These are phyloP conservation scores for Otus sunia DNA, from an alignment of 2,113 vertebrate genomes.

Conservation along the genomic window DNA sequence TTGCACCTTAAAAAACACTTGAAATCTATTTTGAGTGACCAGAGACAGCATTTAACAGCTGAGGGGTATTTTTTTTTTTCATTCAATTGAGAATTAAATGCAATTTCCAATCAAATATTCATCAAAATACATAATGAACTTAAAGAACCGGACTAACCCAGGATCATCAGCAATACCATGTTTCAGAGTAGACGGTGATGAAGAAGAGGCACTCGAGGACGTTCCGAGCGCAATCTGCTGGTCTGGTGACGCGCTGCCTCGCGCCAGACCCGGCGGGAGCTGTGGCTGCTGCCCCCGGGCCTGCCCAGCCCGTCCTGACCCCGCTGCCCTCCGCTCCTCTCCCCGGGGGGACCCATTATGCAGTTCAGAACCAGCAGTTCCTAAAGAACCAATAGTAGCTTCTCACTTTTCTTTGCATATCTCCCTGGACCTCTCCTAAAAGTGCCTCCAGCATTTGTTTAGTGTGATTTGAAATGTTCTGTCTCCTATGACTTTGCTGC, in stretches of 20 bases:
- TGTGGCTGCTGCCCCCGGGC: neutral
- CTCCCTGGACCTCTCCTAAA: slow-evolving; percentile 21
- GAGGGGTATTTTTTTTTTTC: too few species aligned
- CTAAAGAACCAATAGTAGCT: neutral
- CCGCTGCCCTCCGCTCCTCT: neutral
- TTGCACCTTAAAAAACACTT: neutral
- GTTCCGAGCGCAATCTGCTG: neutral
- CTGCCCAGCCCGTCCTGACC: rapidly evolving
- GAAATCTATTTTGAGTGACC: neutral
- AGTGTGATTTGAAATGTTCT: neutral
- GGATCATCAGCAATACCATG: rapidly evolving
- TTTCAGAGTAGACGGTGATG: neutral
- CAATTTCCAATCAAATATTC: neutral
- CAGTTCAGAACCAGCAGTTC: neutral
- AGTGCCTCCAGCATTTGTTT: slow-evolving; percentile 24
- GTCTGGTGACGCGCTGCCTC: rapidly evolving
- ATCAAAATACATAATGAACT: neutral
- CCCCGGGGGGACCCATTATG: neutral
- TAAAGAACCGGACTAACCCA: neutral
- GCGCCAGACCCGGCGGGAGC: rapidly evolving
- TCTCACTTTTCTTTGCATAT: neutral
- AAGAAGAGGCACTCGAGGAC: neutral
- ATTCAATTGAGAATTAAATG: neutral
- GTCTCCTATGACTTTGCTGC: slow-evolving; percentile 56
- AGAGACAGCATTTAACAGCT: neutral